These are phyloP conservation scores for Garrulus glandarius DNA, from an alignment of 2,797 vertebrate genomes.

Conservation along the genomic window DNA sequence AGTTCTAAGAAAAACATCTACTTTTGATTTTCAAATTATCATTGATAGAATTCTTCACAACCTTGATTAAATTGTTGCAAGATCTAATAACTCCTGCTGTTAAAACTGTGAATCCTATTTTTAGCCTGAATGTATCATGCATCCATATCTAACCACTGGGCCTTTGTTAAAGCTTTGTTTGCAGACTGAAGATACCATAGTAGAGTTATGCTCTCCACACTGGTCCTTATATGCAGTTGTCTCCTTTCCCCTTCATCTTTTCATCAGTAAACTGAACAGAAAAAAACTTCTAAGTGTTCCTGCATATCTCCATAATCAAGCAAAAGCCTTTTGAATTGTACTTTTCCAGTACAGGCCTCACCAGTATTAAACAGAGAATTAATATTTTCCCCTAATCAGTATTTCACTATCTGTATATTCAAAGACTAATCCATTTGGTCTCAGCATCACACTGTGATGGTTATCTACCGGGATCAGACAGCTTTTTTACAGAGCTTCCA, in stretches of 20 bases:
- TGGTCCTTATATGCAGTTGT: not conserved
- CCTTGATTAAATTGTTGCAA: slow-evolving; percentile 10
- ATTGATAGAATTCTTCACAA: slow-evolving; percentile 6
- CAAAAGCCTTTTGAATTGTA: not conserved
- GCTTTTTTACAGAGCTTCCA: not conserved
- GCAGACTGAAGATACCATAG: not conserved
- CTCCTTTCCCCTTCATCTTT: not conserved
- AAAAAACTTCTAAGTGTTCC: not conserved
- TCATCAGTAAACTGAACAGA: not conserved
- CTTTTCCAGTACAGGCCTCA: not conserved
- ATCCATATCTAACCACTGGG: not conserved
- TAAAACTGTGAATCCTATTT: not conserved
- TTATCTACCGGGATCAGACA: not conserved
- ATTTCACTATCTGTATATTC: not conserved
- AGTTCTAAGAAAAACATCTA: slow-evolving; percentile 20
- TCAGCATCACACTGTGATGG: not conserved
- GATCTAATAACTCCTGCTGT: not conserved
- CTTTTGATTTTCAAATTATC: slow-evolving; percentile 18
- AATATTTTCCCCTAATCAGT: not conserved
- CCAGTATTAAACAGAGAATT: not conserved
- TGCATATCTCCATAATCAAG: not conserved
- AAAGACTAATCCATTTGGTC: not conserved
- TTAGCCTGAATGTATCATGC: not conserved
- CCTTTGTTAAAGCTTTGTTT: not conserved
- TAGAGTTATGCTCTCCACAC: not conserved